Percentiles rank a stretch among this genome's conserved stretches.
Evolutionary conservation across 1,140 invertebrate genomes (phyloP).

Genomic region (Zelostemma sp.): DNA sequence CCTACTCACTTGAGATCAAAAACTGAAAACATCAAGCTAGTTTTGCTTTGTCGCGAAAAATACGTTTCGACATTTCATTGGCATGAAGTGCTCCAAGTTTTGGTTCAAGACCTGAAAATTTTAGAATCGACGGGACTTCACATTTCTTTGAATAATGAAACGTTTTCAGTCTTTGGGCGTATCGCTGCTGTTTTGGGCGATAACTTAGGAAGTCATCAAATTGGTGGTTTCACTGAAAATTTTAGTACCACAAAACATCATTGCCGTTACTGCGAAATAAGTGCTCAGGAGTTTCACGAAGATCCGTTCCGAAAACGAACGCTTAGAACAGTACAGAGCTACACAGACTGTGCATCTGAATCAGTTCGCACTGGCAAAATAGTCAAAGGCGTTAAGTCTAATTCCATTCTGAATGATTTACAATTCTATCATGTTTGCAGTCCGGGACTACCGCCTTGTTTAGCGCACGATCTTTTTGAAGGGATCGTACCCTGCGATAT

Average conservation of each 20-base stretch:
- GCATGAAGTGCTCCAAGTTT: not conserved
- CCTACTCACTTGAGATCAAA: slow-evolving; percentile 2
- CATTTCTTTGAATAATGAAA: slow-evolving; percentile 3
- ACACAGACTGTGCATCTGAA: no score
- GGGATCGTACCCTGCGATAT: slow-evolving; percentile 11
- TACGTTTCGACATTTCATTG: not conserved
- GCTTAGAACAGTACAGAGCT: slow-evolving; percentile 8
- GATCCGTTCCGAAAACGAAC: not conserved
- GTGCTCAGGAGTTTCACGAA: not conserved
- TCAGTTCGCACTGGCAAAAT: no score
- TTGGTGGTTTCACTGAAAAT: slow-evolving; percentile 25
- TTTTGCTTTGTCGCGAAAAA: slow-evolving; percentile 2
- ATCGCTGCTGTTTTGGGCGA: slow-evolving; percentile 5
- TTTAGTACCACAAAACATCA: slow-evolving; percentile 2
- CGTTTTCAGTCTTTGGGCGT: no score
- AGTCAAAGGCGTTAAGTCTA: slow-evolving; percentile 20
- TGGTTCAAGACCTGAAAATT: not conserved
- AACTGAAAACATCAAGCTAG: slow-evolving; percentile 3
- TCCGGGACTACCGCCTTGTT: slow-evolving; percentile 23
- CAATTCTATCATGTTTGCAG: slow-evolving; percentile 23
- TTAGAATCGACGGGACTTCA: not conserved
- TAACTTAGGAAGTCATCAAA: slow-evolving; percentile 27
- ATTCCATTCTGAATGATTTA: slow-evolving; percentile 21
- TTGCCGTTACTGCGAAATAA: slow-evolving; percentile 12
- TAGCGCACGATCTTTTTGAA: slow-evolving; percentile 26